Conservation (phyloP, 1,140 invertebrate genomes). For the Dryas iulia region DNA sequence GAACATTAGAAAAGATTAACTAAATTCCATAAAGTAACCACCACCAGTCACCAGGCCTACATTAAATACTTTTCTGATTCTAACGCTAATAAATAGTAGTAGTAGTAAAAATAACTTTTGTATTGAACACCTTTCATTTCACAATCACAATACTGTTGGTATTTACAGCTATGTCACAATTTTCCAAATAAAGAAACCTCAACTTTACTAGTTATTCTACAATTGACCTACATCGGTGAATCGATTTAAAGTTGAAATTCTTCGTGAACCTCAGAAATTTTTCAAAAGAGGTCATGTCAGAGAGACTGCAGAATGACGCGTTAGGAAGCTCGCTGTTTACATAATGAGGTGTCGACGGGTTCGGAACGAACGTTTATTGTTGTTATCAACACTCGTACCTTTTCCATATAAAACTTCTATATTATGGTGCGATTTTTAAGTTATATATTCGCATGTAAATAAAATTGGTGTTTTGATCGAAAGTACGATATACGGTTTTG, state of each 20-base stretch:
- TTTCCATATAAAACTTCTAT: background rate
- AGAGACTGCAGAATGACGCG: background rate
- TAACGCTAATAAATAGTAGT: too few species aligned
- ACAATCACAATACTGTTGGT: background rate
- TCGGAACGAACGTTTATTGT: background rate
- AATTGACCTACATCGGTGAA: background rate
- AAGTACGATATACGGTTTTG: too few species aligned
- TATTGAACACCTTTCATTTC: background rate
- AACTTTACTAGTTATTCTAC: background rate
- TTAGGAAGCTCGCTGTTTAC: background rate
- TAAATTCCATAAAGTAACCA: too few species aligned
- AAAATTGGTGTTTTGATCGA: too few species aligned
- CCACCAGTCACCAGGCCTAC: too few species aligned
- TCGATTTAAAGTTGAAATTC: background rate
- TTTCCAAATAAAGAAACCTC: background rate
- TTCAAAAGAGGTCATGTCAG: background rate
- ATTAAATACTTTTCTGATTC: too few species aligned
- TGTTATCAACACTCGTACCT: background rate
- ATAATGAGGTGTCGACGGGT: background rate
- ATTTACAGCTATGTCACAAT: background rate
- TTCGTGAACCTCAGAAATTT: background rate
- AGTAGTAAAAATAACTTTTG: too few species aligned
- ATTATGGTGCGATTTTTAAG: background rate
- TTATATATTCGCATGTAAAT: too few species aligned
- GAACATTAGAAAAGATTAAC: too few species aligned